Evolutionary conservation across 2,888 invertebrate species (phyloP).

Genomic region (Epinotia brunnichana): DNA sequence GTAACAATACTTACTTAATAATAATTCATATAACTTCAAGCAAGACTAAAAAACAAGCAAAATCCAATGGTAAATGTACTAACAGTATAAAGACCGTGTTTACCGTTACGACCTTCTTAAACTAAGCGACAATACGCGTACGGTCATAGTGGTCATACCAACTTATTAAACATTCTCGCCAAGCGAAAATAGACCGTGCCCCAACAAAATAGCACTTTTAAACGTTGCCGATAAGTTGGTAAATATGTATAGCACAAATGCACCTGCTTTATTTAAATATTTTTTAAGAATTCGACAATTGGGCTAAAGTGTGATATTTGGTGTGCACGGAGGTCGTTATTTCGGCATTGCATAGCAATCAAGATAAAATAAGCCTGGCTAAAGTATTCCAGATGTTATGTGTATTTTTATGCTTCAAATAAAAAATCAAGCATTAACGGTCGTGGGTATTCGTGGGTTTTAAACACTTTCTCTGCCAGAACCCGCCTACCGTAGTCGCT

Average conservation of each 20-base stretch:
- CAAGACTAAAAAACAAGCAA: slow-evolving; percentile 60
- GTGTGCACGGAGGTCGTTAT: neutral
- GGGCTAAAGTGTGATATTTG: slow-evolving; percentile 26
- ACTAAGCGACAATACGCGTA: neutral
- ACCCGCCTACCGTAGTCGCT: no score
- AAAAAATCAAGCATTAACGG: no score
- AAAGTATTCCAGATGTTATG: neutral
- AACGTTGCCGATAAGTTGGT: neutral
- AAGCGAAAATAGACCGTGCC: neutral
- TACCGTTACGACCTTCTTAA: neutral
- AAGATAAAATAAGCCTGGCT: neutral
- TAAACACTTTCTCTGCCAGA: no score
- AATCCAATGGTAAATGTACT: neutral
- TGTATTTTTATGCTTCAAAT: no score
- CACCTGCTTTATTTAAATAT: slow-evolving; percentile 72
- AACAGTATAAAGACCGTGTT: neutral
- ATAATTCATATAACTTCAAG: slow-evolving; percentile 56
- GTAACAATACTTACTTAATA: slow-evolving; percentile 67
- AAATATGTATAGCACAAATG: slow-evolving; percentile 54
- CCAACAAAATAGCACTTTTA: neutral
- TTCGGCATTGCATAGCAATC: neutral
- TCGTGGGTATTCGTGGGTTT: no score
- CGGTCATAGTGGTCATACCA: neutral
- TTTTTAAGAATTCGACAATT: slow-evolving; percentile 35
- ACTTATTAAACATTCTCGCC: neutral